Base-by-base conservation (phyloP, 2,797 vertebrate genomes). In the Choloepus didactylus region DNA sequence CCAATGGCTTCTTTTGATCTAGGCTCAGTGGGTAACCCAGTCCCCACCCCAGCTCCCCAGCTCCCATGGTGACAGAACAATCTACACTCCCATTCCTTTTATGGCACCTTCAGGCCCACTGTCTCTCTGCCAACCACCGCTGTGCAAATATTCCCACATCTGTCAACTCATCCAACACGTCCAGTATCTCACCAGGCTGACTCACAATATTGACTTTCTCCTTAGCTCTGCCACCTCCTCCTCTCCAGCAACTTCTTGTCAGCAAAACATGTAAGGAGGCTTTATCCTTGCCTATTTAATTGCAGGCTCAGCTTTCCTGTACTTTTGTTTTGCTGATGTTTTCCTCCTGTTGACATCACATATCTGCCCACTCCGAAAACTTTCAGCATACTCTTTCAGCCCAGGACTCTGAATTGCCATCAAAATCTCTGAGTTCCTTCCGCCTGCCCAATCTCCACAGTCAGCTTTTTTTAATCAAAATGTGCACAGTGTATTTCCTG, bases 61-160 rank as follows among this genome's bases (percentile, higher is more conserved):
- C 49, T 93, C 89, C 87, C 84, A 2, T 82, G 64, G 62, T 75
- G 64, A 93, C 83, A 54, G 67, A 80, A 87, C 56, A 95, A 19
- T 72, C 72, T 27, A 44, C 27, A 73, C n/a, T 60, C 75, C 41
- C 29, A 59, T 49, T 86, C 38, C 64, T 87, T 90, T 89, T 70
- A 49, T 35, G 27, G 64, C 51, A 38, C 23, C 70, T 76, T 62
- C 56, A 59, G 92, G 75, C 60, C 69, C 5, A 6, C 18, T 0
- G 59, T 38, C 31, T 51, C 83, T 70, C 51, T 87, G 97, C 86
- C 87, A 87, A 35, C 54, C 88, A 70, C 62, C 0, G 0, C 56
- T 81, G 56, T 94, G 91, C 86, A 64, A 81, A 91, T 31, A 89
- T 90, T 60, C 84, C 94, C 93, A 85, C 83, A 51, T 77, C 89